These are phyloP conservation scores for Cherax destructor DNA, from an alignment of 1,140 invertebrate genomes.

Conservation along the genomic window DNA sequence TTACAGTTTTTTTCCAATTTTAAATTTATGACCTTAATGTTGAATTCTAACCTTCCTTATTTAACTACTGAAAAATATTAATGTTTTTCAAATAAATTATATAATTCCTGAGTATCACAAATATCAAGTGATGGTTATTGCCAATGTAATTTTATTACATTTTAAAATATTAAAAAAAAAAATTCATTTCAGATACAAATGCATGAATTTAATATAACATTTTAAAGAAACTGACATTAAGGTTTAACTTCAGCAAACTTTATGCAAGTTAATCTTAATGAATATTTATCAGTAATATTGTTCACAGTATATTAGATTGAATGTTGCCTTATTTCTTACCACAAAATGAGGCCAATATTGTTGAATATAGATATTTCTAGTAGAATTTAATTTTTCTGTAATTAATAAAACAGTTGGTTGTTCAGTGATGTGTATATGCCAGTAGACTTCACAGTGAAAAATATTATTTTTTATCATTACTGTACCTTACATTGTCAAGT, in stretches of 20 bases:
- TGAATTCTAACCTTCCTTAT: background rate
- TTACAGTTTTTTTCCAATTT: too few relatives aligned
- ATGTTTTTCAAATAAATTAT: background rate
- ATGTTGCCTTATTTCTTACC: conserved; percentile 4
- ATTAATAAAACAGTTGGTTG: conserved; percentile 27
- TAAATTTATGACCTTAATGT: too few relatives aligned
- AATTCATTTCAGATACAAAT: background rate
- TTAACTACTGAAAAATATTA: conserved; percentile 10
- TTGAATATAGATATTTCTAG: conserved; percentile 43
- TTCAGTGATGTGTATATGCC: conserved; percentile 42
- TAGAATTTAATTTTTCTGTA: conserved; percentile 39
- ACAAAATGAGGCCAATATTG: conserved; percentile 34
- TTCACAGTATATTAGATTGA: background rate
- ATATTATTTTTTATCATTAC: conserved; percentile 15
- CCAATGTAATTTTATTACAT: background rate
- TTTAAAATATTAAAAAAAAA: background rate
- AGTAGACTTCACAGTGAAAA: conserved; percentile 40
- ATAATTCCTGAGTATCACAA: too few relatives aligned
- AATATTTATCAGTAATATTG: background rate
- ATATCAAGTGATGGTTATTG: too few relatives aligned
- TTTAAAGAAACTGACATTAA: background rate
- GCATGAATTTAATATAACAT: background rate
- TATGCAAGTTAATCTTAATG: background rate
- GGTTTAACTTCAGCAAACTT: background rate
- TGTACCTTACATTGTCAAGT: background rate